Conservation (phyloP, 2,888 invertebrate species). For the Diloba caeruleocephala region DNA sequence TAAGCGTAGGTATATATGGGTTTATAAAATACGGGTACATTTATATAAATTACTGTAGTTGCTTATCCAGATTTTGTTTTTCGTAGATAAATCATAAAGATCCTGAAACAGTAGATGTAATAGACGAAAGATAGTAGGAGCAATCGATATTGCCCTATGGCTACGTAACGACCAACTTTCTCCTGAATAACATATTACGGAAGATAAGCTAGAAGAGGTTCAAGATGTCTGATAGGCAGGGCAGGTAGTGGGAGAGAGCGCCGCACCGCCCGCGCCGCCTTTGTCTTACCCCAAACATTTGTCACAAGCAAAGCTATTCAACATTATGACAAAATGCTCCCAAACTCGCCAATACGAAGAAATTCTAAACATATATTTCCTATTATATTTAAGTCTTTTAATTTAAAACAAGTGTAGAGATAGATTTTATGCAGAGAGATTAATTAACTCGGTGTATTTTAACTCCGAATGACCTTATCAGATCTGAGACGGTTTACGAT, state of each 20-base stretch:
- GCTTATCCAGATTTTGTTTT: not conserved
- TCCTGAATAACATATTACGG: conserved; percentile 70
- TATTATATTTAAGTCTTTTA: conserved; percentile 23
- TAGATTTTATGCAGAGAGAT: conserved; percentile 53
- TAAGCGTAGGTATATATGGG: no score
- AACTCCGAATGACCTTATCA: conserved; percentile 79
- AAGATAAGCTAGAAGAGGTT: conserved; percentile 76
- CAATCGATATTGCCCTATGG: conserved; percentile 51
- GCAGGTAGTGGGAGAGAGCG: conserved; percentile 65
- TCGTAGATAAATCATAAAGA: conserved; percentile 9
- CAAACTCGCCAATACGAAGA: conserved; percentile 51
- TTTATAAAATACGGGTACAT: no score
- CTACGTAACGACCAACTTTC: conserved; percentile 66
- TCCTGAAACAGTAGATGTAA: conserved; percentile 3
- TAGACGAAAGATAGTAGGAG: conserved; percentile 32
- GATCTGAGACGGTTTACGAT: conserved; percentile 85
- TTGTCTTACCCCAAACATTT: conserved; percentile 71
- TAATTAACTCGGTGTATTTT: conserved; percentile 67
- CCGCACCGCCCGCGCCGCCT: conserved; percentile 52
- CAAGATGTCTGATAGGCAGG: conserved; percentile 71
- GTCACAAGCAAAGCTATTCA: conserved; percentile 65
- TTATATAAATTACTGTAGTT: not conserved
- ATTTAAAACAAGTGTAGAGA: conserved; percentile 38
- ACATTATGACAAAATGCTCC: conserved; percentile 62
- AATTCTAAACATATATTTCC: conserved; percentile 34